Base-by-base conservation (phyloP, 1,140 invertebrate genomes). In the Zaprionus ghesquierei region DNA sequence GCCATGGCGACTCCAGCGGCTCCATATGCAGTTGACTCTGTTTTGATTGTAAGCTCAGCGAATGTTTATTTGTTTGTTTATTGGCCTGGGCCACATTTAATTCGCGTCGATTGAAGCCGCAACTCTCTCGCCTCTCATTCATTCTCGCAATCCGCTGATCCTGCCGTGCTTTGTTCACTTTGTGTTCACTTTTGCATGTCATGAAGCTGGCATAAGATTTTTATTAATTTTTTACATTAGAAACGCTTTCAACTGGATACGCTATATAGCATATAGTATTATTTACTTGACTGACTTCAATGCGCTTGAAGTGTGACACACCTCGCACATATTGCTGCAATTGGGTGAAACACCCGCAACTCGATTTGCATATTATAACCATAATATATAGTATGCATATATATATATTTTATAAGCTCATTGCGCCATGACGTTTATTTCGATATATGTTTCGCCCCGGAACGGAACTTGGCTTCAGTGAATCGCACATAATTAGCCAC, bases 401-500 rank as follows among this genome's bases (percentile, higher is more conserved):
- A 41, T 41, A 31, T 49, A 54, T 62, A 59, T 71, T 25, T 53
- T 64, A 64, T 64, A 53, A 71, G 61, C 61, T 71, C 50, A 71
- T 71, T 71, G 69, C 73, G 73, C 73, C 68, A 75, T 71, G 61
- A 75, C 50, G 61, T 49, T 72, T 59, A 68, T 76, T 76, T 71
- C 69, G 33, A 66, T 73, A 73, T 72, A 44, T 69, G 25, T 62
- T n/a, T 51, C 29, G 22, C 31, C 54, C 55, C 56, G 33, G 64
- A 69, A 72, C 75, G 70, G 75, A 77, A 72, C 69, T 76, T 38
- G 62, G 74, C 74, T 76, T 76, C 69, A 66, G 61, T 72, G 74
- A 71, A 31, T 76, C 74, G 69, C 72, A 63, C 65, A 74, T 66
- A 74, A 74, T 74, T 63, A 69, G 71, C 66, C 71, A 74, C 59